Evolutionary conservation across 2,888 invertebrate genomes (phyloP).

Genomic region (Boloria euphrosyne): DNA sequence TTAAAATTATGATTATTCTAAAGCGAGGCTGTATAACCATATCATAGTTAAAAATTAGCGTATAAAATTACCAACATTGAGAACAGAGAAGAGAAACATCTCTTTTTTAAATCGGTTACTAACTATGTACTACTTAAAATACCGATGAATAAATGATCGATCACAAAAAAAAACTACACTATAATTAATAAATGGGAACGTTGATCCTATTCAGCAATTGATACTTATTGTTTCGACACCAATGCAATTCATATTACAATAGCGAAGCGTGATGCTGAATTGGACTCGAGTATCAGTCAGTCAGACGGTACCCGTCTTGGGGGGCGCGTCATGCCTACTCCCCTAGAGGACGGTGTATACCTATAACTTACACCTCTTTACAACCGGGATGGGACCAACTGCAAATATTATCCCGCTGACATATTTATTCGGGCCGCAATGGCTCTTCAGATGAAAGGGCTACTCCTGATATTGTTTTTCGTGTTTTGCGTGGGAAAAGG

Average conservation of each 20-base stretch:
- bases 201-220: slow-evolving; percentile 55
- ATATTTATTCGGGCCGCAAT: slow-evolving; percentile 70
- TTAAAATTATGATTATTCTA: too few relatives aligned
- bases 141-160: too few relatives aligned
- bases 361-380: slow-evolving; percentile 40
- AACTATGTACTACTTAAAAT: too few relatives aligned
- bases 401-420: slow-evolving; percentile 58
- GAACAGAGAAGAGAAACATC: too few relatives aligned
- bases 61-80: too few relatives aligned
- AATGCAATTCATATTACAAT: slow-evolving; percentile 53
- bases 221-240: slow-evolving; percentile 74
- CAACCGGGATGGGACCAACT: slow-evolving; percentile 72
- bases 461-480: slow-evolving; percentile 67
- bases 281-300: slow-evolving; percentile 47
- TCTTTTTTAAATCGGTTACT: too few relatives aligned
- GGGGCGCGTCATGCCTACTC: slow-evolving; percentile 51
- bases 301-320: slow-evolving; percentile 51
- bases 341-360: slow-evolving; percentile 44
- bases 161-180: background rate
- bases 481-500: slow-evolving; percentile 57
- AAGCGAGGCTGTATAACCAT: too few relatives aligned
- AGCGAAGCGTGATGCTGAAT: slow-evolving; percentile 56
- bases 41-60: too few relatives aligned
- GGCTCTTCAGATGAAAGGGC: slow-evolving; percentile 68
- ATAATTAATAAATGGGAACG: slow-evolving; percentile 26